These are phyloP conservation scores for Cranoglanis bouderius DNA, from an alignment of 2,113 vertebrate genomes.

Conservation along the genomic window DNA sequence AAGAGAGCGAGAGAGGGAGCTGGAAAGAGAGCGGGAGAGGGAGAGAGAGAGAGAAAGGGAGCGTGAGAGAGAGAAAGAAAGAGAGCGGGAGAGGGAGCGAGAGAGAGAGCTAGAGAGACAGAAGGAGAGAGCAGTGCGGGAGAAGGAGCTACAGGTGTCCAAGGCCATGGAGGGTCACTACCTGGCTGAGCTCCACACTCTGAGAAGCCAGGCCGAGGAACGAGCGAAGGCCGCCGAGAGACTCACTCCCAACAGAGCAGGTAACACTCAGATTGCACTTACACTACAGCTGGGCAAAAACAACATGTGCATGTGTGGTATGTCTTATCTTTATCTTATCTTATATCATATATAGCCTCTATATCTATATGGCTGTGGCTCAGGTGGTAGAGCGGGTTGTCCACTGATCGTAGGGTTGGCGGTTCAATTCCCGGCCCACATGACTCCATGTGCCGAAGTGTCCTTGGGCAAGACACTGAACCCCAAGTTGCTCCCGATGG, in stretches of 20 bases:
- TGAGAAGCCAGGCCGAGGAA: slow-evolving; percentile 83
- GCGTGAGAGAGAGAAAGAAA: slow-evolving; percentile 79
- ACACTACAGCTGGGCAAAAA: neutral
- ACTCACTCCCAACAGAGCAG: slow-evolving; percentile 84
- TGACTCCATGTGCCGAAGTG: too few species aligned
- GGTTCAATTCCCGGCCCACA: too few species aligned
- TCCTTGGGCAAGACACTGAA: too few species aligned
- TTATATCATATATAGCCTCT: too few species aligned
- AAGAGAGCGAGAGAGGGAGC: slow-evolving; percentile 78
- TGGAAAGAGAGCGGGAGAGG: slow-evolving; percentile 75
- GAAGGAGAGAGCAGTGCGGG: slow-evolving; percentile 82
- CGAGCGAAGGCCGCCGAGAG: slow-evolving; percentile 82
- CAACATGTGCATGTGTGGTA: neutral
- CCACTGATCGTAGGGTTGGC: too few species aligned
- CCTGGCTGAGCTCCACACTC: slow-evolving; percentile 83
- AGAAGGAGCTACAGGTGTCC: slow-evolving; percentile 89
- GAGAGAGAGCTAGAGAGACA: slow-evolving; percentile 85
- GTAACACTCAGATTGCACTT: slow-evolving; percentile 63
- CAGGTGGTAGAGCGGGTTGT: too few species aligned
- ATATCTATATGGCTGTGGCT: too few species aligned
- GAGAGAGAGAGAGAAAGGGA: slow-evolving; percentile 80
- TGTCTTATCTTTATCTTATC: neutral
- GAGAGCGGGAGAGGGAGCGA: slow-evolving; percentile 69
- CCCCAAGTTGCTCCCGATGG: too few species aligned
- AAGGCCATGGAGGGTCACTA: slow-evolving; percentile 90